phyloP scores from a whole-genome alignment of 2,888 invertebrate genomes.

The Meghimatium bilineatum region DNA sequence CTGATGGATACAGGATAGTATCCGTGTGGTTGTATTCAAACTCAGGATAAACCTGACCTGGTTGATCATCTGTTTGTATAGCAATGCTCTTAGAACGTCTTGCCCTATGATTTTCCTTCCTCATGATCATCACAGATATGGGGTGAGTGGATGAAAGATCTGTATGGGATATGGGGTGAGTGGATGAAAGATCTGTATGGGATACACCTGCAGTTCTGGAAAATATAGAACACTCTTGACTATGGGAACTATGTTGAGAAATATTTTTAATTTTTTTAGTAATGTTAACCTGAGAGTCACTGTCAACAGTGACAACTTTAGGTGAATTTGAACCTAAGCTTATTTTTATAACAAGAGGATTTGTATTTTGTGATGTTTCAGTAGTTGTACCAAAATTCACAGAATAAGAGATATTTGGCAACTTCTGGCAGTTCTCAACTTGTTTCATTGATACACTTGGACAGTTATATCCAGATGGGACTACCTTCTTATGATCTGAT shows the following conservation, averaged over 20 bases:
- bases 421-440: not conserved
- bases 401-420: not conserved
- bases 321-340: not conserved
- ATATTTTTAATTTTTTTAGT: not conserved
- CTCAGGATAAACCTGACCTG: constrained; percentile 44
- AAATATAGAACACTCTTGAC: not conserved
- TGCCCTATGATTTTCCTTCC: constrained; percentile 38
- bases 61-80: constrained; percentile 40
- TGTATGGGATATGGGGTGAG: not conserved
- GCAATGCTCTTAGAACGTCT: constrained; percentile 38
- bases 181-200: too few relatives aligned
- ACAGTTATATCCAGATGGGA: not conserved
- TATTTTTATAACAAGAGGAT: constrained; percentile 13
- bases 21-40: constrained; percentile 41
- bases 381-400: not conserved
- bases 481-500: not conserved
- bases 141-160: constrained; percentile 36
- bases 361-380: not conserved
- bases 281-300: not conserved
- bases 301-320: not conserved
- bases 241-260: not conserved
- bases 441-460: not conserved
- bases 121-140: constrained; percentile 44
- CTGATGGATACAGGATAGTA: constrained; percentile 33
- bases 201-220: not conserved